phyloP scores from a whole-genome alignment of 2,888 invertebrate species.

The Eumacrocentrus americanus region DNA sequence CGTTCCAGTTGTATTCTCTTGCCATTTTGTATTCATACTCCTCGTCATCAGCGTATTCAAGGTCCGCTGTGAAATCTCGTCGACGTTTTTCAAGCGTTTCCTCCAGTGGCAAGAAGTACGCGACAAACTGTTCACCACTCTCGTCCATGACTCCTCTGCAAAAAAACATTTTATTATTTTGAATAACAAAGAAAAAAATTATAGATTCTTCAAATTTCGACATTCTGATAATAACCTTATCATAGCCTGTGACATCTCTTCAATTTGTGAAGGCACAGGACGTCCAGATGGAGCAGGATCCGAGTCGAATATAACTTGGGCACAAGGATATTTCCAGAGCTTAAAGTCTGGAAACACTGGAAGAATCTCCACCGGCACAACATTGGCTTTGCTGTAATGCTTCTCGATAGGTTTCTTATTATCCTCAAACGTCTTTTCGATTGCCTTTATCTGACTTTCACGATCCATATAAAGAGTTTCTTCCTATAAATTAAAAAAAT shows the following conservation, averaged over 20 bases:
- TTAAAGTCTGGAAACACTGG: slow-evolving; percentile 95
- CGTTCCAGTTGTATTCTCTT: slow-evolving; percentile 99
- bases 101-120: slow-evolving; percentile 95
- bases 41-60: slow-evolving; percentile 86
- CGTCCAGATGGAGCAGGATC: slow-evolving; percentile 94
- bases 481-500: slow-evolving; percentile 66
- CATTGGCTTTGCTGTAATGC: slow-evolving; percentile 96
- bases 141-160: slow-evolving; percentile 98
- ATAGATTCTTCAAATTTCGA: neutral
- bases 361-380: slow-evolving; percentile 86
- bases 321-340: slow-evolving; percentile 98
- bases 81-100: slow-evolving; percentile 89
- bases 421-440: slow-evolving; percentile 96
- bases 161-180: no score
- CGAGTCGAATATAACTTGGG: slow-evolving; percentile 97
- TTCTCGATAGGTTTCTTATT: slow-evolving; percentile 83
- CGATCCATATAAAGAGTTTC: slow-evolving; percentile 95
- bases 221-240: slow-evolving; percentile 72
- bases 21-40: slow-evolving; percentile 98
- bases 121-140: slow-evolving; percentile 98
- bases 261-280: slow-evolving; percentile 85
- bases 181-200: neutral
- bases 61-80: slow-evolving; percentile 75
- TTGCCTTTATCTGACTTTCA: slow-evolving; percentile 95
- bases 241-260: slow-evolving; percentile 99